Conservation (phyloP, 2,797 vertebrate species). For the Pseudochirops cupreus region DNA sequence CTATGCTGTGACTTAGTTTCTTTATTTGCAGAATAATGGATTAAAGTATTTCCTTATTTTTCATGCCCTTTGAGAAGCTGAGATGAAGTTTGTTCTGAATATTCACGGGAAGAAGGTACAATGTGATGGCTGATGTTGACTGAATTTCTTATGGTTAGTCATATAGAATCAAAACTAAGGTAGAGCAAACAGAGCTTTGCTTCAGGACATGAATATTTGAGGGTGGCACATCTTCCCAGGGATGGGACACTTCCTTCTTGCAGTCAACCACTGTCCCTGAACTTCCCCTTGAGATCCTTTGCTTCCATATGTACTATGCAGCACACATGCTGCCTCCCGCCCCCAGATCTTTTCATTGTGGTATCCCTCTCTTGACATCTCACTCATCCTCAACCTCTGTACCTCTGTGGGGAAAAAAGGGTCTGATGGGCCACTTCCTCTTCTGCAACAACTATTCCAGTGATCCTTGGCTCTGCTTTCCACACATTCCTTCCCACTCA, state of each 20-base stretch:
- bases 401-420: not conserved
- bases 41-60: not conserved
- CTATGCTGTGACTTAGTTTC: not conserved
- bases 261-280: not conserved
- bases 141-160: slow-evolving; percentile 32
- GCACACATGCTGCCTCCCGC: not conserved
- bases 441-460: not conserved
- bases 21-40: slow-evolving; percentile 8
- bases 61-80: not conserved
- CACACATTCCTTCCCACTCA: not conserved
- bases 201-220: not conserved
- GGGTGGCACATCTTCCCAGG: not conserved
- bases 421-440: not conserved
- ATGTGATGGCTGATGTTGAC: not conserved
- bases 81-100: not conserved
- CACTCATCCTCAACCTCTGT: not conserved
- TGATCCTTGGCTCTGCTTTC: not conserved
- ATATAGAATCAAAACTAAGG: not conserved
- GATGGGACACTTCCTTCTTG: not conserved
- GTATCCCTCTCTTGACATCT: not conserved
- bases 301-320: not conserved
- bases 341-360: not conserved
- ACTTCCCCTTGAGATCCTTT: not conserved
- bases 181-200: not conserved
- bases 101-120: not conserved